Base-by-base conservation (phyloP, 2,797 vertebrate genomes). In the Takifugu rubripes region DNA sequence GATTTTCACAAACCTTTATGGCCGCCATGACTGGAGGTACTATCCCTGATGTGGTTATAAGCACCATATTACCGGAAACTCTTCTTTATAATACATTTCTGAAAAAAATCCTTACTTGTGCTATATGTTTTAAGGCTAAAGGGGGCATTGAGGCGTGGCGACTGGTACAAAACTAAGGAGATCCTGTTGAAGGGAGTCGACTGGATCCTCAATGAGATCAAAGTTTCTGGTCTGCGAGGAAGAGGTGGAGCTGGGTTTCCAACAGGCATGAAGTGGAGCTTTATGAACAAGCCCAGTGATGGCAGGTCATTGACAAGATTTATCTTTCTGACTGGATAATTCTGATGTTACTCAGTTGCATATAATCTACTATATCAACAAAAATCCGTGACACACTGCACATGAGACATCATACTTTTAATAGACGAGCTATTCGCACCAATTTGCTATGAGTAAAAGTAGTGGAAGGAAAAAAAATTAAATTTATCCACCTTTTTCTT, bases 91-190 rank as follows among this genome's bases (percentile, higher is more conserved):
- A 33, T 33, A 33, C 8, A 33, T 9, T 33, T 29, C 27, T 29
- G 27, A 29, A 33, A 33, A 33, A 33, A 10, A 33, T 11, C 33
- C 5, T 33, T 11, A 14, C 36, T 40, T 12, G 10, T 33, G 7
- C 7, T 33, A 2, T 33, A 33, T 40, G 36, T 40, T 40, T 54
- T 53, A 69, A 98, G 96, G 87, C 81, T 98, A 75, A 94, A 94
- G 68, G 96, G 96, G 0, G 95, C 96, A 0, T 48, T 92, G 74
- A 92, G 88, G 53, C 92, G 95, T 12, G 96, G 96, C 0, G 96
- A 98, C 79, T 98, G 96, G 96, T 97, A 94, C 84, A 98, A 97
- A 90, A 98, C 96, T 0, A 98, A 98, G 80, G 96, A 98, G 89
- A 97, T 98, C 58, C 86, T 98, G 66, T 87, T 97, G 40, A 98